Conservation (phyloP, 2,797 vertebrate genomes). For the Sebastes kiyomatsui region DNA sequence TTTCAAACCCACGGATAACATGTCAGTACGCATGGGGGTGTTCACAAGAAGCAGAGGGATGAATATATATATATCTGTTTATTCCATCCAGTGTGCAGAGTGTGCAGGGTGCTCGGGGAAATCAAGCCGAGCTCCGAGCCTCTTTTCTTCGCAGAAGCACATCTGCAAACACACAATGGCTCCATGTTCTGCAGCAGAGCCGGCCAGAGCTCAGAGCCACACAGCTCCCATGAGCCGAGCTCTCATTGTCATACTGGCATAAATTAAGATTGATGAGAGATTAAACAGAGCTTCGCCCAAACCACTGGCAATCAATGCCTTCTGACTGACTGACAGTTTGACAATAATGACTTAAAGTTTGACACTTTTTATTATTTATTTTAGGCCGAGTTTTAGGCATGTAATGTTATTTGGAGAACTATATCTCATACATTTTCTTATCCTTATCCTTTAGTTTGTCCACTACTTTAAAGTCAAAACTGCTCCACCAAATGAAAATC, state of each 20-base stretch:
- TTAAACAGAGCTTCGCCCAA: constrained; percentile 88
- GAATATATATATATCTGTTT: constrained; percentile 83
- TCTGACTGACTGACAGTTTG: constrained; percentile 87
- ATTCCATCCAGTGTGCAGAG: constrained; percentile 83
- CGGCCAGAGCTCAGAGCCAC: constrained; percentile 82
- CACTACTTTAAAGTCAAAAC: no score
- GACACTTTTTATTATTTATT: not conserved
- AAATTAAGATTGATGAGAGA: constrained; percentile 99
- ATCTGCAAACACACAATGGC: constrained; percentile 73
- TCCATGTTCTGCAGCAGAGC: constrained; percentile 82
- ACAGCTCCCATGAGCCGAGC: constrained; percentile 86
- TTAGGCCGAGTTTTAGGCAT: not conserved
- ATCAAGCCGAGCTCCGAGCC: constrained; percentile 83
- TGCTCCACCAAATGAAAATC: no score
- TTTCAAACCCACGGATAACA: constrained; percentile 90
- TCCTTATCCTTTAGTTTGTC: no score
- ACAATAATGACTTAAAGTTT: constrained; percentile 72
- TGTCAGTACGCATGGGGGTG: constrained; percentile 88
- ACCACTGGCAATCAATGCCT: constrained; percentile 87
- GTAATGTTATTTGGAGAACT: not conserved
- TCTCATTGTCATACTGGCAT: constrained; percentile 95
- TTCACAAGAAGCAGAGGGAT: constrained; percentile 81
- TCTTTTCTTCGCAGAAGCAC: constrained; percentile 43
- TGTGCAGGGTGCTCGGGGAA: constrained; percentile 89
- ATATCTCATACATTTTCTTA: no score